Conservation (phyloP, 2,113 vertebrate genomes). For the Urocolius indicus region DNA sequence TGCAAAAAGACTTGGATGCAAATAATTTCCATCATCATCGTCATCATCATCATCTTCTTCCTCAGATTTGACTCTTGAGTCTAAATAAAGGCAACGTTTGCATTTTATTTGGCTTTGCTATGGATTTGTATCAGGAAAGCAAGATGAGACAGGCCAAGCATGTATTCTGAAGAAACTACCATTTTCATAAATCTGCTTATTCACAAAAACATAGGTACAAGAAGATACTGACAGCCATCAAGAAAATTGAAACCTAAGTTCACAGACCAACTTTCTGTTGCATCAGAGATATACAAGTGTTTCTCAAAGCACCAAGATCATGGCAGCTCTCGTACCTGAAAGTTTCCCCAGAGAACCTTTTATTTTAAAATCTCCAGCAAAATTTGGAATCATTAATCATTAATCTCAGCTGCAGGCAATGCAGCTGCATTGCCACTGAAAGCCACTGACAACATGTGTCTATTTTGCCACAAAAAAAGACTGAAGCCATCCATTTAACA, state of each 20-base stretch:
- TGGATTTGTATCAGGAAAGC: background rate
- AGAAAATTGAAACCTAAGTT: background rate
- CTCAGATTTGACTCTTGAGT: conserved; percentile 47
- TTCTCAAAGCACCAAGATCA: background rate
- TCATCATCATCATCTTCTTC: conserved; percentile 77
- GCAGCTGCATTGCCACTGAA: background rate
- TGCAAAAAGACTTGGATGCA: conserved; percentile 96
- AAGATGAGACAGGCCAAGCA: background rate
- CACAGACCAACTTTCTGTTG: background rate
- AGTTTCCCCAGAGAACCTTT: background rate
- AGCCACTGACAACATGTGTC: accelerated
- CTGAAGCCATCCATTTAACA: background rate
- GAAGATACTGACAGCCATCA: background rate
- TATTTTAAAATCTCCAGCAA: background rate
- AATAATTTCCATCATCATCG: conserved; percentile 88
- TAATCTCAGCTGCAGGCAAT: background rate
- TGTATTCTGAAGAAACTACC: background rate
- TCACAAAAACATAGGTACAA: background rate
- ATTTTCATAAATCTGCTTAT: background rate
- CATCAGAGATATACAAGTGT: background rate
- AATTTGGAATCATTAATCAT: background rate
- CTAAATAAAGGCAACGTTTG: conserved; percentile 51
- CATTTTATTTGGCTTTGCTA: background rate
- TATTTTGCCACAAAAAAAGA: background rate
- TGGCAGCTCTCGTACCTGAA: background rate